Evolutionary conservation across 2,113 vertebrate genomes (phyloP).

Genomic region (Microtus pennsylvanicus): DNA sequence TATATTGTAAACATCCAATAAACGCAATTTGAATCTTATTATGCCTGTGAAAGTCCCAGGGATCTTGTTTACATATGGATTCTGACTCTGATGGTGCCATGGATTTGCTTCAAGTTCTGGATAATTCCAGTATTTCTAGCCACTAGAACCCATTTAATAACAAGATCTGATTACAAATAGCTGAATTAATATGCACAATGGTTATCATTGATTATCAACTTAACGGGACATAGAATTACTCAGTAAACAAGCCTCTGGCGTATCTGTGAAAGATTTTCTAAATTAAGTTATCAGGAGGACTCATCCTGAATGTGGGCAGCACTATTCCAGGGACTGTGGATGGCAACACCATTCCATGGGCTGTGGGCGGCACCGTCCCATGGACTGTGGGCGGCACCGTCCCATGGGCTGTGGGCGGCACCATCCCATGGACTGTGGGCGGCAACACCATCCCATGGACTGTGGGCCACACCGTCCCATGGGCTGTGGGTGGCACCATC

Average conservation of each 20-base stretch:
- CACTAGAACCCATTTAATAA: background rate
- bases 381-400: background rate
- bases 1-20: background rate
- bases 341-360: background rate
- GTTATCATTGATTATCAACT: background rate
- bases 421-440: background rate
- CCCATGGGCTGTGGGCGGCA: background rate
- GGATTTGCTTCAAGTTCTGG: background rate
- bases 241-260: background rate
- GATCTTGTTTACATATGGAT: slow-evolving; percentile 6
- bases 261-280: background rate
- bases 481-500: too few relatives aligned
- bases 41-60: background rate
- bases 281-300: background rate
- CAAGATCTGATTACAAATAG: background rate
- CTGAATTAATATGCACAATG: background rate
- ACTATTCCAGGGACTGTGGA: too few relatives aligned
- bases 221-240: background rate
- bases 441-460: too few relatives aligned
- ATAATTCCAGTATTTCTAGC: background rate
- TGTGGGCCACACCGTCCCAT: too few relatives aligned
- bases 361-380: too few relatives aligned
- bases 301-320: background rate
- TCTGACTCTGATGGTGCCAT: background rate
- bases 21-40: background rate